These are phyloP conservation scores for Papilio polytes DNA, from an alignment of 1,140 invertebrate species.

Conservation along the genomic window DNA sequence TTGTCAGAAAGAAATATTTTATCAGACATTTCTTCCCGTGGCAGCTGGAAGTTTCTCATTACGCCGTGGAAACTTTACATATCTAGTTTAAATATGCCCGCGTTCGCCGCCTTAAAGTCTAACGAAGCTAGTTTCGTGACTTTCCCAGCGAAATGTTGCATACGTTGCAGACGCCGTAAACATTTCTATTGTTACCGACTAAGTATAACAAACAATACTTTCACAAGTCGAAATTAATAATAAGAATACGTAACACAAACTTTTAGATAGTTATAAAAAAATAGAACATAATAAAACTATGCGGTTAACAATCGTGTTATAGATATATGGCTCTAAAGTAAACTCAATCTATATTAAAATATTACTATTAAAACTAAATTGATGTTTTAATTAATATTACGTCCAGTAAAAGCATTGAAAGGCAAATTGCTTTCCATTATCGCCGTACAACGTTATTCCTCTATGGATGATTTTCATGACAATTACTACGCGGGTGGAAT, in stretches of 20 bases:
- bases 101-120: conserved; percentile 24
- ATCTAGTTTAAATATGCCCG: conserved; percentile 32
- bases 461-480: conserved; percentile 28
- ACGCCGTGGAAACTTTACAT: conserved; percentile 21
- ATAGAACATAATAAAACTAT: too few relatives aligned
- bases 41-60: conserved; percentile 20
- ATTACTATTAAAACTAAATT: background rate
- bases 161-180: background rate
- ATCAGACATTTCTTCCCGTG: conserved; percentile 27
- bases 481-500: conserved; percentile 19
- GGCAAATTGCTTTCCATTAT: conserved; percentile 13
- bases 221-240: background rate
- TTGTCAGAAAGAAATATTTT: conserved; percentile 26
- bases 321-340: background rate
- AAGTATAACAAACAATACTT: background rate
- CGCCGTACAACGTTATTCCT: conserved; percentile 2
- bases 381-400: background rate
- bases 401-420: background rate
- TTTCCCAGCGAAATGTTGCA: background rate
- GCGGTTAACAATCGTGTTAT: background rate
- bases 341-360: background rate
- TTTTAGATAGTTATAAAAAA: too few relatives aligned
- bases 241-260: too few relatives aligned
- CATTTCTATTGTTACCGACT: background rate
- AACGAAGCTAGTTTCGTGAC: conserved; percentile 35